Percentiles rank a stretch among this genome's conserved stretches.
phyloP scores from a whole-genome alignment of 2,797 vertebrate genomes.

The Siniperca obscura region DNA sequence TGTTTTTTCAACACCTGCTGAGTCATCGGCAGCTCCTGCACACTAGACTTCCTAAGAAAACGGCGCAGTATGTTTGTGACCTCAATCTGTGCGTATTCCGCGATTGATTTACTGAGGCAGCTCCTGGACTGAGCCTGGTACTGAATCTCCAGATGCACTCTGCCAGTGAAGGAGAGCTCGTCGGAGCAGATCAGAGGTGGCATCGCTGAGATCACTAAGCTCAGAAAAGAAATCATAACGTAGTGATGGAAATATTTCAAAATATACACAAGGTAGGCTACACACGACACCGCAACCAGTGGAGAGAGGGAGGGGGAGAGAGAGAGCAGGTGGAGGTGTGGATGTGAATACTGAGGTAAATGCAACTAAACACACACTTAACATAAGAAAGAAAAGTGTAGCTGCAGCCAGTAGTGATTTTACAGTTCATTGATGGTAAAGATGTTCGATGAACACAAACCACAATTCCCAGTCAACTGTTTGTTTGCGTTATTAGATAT shows the following conservation, averaged over 20 bases:
- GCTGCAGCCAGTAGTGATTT: neutral
- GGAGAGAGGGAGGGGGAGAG: no score
- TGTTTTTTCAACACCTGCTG: neutral
- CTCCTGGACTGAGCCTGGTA: constrained; percentile 3
- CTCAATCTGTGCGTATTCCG: neutral
- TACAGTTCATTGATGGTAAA: neutral
- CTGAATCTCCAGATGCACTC: neutral
- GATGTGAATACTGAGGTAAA: no score
- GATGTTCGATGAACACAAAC: neutral
- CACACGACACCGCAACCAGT: no score
- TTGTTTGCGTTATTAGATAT: neutral
- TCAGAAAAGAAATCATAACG: neutral
- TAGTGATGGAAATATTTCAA: no score
- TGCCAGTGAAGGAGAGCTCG: neutral
- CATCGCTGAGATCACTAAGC: neutral
- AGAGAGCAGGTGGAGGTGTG: neutral
- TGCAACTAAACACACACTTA: no score
- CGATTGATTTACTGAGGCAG: neutral
- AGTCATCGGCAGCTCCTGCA: neutral
- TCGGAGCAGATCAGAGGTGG: neutral
- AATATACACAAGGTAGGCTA: no score
- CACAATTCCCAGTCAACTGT: neutral
- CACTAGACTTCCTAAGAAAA: no score
- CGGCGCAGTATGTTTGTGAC: neutral
- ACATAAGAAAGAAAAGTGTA: no score